A percentile compares a stretch with the other conserved stretches of the same genome.
phyloP scores from a whole-genome alignment of 2,888 invertebrate species.

The Balanococcus diminutus region DNA sequence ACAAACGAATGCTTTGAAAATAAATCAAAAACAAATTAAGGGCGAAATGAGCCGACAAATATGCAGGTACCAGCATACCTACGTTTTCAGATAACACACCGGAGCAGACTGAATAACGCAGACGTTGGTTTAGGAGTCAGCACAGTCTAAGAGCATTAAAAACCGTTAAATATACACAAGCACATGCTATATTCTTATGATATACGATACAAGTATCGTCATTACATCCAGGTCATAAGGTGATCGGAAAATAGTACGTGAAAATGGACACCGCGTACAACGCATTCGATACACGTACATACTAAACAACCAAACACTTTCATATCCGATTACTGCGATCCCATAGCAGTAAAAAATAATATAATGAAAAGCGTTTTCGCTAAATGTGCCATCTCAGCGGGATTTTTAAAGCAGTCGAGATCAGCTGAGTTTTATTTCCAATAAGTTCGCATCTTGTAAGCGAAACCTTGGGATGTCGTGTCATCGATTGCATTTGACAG shows the following conservation, averaged over 20 bases:
- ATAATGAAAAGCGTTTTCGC: background rate
- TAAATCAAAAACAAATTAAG: constrained; percentile 51
- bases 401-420: background rate
- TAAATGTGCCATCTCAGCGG: background rate
- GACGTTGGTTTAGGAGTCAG: constrained; percentile 37
- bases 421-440: too few relatives aligned
- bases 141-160: constrained; percentile 9
- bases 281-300: background rate
- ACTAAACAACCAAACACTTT: background rate
- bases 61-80: constrained; percentile 54
- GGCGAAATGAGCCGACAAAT: constrained; percentile 31
- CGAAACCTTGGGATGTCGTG: too few relatives aligned
- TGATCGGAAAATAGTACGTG: constrained; percentile 23
- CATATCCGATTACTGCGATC: constrained; percentile 6
- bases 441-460: too few relatives aligned
- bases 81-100: constrained; percentile 29
- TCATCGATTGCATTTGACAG: too few relatives aligned
- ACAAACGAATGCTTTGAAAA: constrained; percentile 34
- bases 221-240: constrained; percentile 32
- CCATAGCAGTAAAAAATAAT: background rate
- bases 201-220: constrained; percentile 13
- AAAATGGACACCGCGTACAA: constrained; percentile 12
- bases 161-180: constrained; percentile 28
- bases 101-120: constrained; percentile 36
- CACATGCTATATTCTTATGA: constrained; percentile 15